Base-by-base conservation (phyloP, 2,797 vertebrate species). In the Macroramphosus scolopax region DNA sequence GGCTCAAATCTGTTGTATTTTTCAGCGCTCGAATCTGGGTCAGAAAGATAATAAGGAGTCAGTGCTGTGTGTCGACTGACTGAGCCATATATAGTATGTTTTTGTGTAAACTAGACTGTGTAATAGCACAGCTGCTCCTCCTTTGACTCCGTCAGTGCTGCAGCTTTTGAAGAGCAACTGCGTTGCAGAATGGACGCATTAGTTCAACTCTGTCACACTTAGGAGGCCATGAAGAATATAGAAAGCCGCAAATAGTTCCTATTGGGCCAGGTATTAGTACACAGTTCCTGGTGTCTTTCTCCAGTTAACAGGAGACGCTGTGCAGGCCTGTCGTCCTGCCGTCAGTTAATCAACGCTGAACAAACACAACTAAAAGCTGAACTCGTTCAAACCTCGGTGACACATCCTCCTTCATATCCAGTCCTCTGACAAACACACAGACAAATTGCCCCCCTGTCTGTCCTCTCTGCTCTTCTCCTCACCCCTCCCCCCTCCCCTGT, bases 401-500 rank as follows among this genome's bases (percentile, higher is more conserved):
- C 31, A 26, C 8, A 20, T 51, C 29, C 51, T 60, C 37, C 13
- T 38, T 43, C 11, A 54, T 31, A 50, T 18, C 46, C 51, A n/a
- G n/a, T n/a, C 17, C 20, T 17, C 26, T 40, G 49, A 63, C 55
- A 61, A 43, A 56, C 24, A 40, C 35, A 31, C 48, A 62, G 29
- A 28, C 55, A 48, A n/a, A n/a, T n/a, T n/a, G n/a, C n/a, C 26
- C 57, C 61, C 40, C 36, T 24, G 40, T 28, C 46, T 71, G 16
- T 36, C 56, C 3, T n/a, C n/a, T n/a, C n/a, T n/a, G n/a, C n/a
- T n/a, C n/a, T n/a, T n/a, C n/a, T n/a, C n/a, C n/a, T n/a, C n/a
- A n/a, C n/a, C 42, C 32, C 64, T 32, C 24, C 13, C 52, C 61
- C 52, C 56, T 62, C 17, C 43, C n/a, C 49, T 39, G 35, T 49